Evolutionary conservation across 2,113 vertebrate genomes (phyloP), one percentile per base, ranked within the genome.

Genomic region (Peromyscus californicus): DNA sequence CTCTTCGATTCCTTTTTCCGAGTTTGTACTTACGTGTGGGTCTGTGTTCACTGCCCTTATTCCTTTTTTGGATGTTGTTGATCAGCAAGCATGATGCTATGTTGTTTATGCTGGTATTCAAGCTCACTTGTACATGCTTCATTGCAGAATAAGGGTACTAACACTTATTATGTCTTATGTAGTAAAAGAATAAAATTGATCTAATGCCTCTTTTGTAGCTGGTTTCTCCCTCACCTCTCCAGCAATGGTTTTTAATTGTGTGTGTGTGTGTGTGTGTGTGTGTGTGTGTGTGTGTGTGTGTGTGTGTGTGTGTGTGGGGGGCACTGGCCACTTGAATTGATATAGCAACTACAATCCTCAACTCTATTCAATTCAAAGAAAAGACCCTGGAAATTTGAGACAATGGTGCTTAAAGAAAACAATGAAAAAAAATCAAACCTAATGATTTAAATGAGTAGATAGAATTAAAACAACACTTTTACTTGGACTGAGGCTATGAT

Each of bases 391-490:
- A 86, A 54, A 31, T 78, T 54, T 31, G 17, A 76, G 11, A 39
- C 36, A 78, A 11, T 61, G 22, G 22, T 90, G 42, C 70, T 83
- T 87, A 83, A 82, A 33, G 90, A 74, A 89, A 91, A 63, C 10
- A 13, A 69, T 26, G 48, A 63, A 70, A 39, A 39, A 24, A 36
- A 61, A 84, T 36, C 69, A 80, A 76, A 59, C 0, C 5, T 51
- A n/a, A 87, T 69, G 11, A 91, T 83, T 96, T 92, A 13, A 67
- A 63, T 96, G 90, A 85, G 39, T 21, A 95, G 24, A 65, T 65
- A 67, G 36, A 80, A 36, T 65, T 39, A 78, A 96, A 92, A 59
- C 4, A 42, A 54, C 24, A 4, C 39, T 95, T 94, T 84, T 48
- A 51, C 88, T 80, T 89, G 36, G 22, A 5, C 59, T 59, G 48